Percentiles rank a stretch among this genome's conserved stretches.
These are phyloP conservation scores for Aphaenogaster floridana DNA, from an alignment of 1,140 invertebrate genomes.

Conservation along the genomic window DNA sequence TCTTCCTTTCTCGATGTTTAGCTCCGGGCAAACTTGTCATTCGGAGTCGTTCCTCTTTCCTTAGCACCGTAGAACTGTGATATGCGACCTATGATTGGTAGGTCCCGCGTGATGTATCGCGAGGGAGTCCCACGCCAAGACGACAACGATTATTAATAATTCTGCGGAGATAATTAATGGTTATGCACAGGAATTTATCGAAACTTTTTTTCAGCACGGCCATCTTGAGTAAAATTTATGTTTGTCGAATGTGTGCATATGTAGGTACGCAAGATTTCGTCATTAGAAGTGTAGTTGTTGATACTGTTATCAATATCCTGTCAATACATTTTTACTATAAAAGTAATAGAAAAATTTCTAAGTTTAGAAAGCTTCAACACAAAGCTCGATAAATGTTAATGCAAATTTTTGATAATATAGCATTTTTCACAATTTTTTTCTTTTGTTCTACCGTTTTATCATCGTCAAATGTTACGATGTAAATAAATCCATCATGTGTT, in stretches of 20 bases:
- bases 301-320: background rate
- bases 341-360: background rate
- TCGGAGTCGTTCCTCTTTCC: conserved; percentile 34
- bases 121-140: conserved; percentile 55
- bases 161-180: conserved; percentile 65
- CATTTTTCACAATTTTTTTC: background rate
- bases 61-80: conserved; percentile 39
- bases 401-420: background rate
- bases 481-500: conserved; percentile 6
- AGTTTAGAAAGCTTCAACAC: background rate
- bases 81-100: conserved; percentile 72
- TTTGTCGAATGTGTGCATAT: background rate
- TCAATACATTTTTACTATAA: background rate
- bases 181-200: conserved; percentile 52
- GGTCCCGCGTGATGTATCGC: conserved; percentile 61
- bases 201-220: background rate
- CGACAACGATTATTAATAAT: conserved; percentile 75
- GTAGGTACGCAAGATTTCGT: background rate
- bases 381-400: background rate
- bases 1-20: conserved; percentile 56
- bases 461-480: background rate
- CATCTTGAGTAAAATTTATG: background rate
- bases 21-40: conserved; percentile 66
- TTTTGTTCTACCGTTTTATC: background rate
- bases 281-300: background rate